A percentile compares a stretch with the other conserved stretches of the same genome.
Conservation (phyloP, 1,140 invertebrate species). For the Drosophila erecta region DNA sequence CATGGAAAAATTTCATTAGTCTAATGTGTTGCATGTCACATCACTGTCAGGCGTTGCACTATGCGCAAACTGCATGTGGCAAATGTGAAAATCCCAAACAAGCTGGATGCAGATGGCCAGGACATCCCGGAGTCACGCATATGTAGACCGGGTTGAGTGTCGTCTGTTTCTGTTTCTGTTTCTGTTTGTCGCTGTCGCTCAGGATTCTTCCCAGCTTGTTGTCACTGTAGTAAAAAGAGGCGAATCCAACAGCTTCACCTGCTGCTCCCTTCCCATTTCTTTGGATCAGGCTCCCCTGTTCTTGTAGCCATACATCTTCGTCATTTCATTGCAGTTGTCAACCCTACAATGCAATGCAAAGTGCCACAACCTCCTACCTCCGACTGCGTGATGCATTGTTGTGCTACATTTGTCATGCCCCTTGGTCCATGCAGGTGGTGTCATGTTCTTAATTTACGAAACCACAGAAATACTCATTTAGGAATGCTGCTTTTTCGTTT, state of each 20-base stretch:
- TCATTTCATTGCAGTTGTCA: slow-evolving; percentile 77
- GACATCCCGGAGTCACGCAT: slow-evolving; percentile 23
- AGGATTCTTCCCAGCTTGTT: slow-evolving; percentile 53
- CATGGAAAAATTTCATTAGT: slow-evolving; percentile 67
- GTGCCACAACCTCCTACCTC: slow-evolving; percentile 43
- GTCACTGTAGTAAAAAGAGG: slow-evolving; percentile 54
- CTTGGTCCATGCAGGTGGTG: not conserved
- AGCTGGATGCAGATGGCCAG: slow-evolving; percentile 66
- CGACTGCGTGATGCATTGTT: slow-evolving; percentile 53
- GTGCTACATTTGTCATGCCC: slow-evolving; percentile 37
- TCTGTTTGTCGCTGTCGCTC: slow-evolving; percentile 50
- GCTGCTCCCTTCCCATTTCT: slow-evolving; percentile 21
- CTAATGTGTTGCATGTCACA: slow-evolving; percentile 78
- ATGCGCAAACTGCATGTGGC: slow-evolving; percentile 54
- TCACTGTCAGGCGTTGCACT: slow-evolving; percentile 63
- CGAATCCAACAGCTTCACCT: slow-evolving; percentile 10
- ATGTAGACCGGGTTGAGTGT: slow-evolving; percentile 43
- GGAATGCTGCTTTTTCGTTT: no score
- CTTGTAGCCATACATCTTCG: slow-evolving; percentile 67
- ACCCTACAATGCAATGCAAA: slow-evolving; percentile 61
- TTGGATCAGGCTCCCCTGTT: slow-evolving; percentile 1
- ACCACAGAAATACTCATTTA: no score
- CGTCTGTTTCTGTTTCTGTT: slow-evolving; percentile 28
- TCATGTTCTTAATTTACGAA: no score
- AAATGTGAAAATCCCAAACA: slow-evolving; percentile 75